phyloP scores from a whole-genome alignment of 2,113 vertebrate species.

The Balaeniceps rex region DNA sequence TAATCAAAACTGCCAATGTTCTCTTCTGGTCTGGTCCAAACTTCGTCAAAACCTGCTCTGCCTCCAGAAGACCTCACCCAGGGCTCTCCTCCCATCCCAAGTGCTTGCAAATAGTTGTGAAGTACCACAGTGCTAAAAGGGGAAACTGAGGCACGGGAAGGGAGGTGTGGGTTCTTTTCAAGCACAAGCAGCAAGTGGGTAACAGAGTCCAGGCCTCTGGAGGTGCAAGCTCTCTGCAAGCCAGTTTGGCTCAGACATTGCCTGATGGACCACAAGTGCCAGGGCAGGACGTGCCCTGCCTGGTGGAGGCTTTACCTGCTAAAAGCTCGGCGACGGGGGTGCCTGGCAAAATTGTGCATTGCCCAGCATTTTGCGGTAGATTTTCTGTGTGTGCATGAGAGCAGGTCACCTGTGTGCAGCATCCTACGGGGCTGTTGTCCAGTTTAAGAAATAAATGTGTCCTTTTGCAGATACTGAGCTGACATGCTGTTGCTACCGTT shows the following conservation, averaged over 20 bases:
- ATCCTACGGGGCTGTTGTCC: accelerated
- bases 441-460: background rate
- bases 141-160: background rate
- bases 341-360: background rate
- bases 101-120: background rate
- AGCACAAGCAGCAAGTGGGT: background rate
- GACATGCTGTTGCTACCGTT: background rate
- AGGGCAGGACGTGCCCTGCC: background rate
- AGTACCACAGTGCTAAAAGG: background rate
- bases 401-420: background rate
- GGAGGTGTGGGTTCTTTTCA: background rate
- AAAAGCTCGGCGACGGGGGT: background rate
- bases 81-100: background rate
- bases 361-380: background rate
- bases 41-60: background rate
- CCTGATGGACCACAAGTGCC: background rate
- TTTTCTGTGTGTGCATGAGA: background rate
- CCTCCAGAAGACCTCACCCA: background rate
- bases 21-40: background rate
- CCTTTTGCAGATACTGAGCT: background rate
- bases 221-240: background rate
- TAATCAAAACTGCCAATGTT: constrained; percentile 14
- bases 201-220: background rate
- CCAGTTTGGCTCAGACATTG: background rate
- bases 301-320: background rate